Percentiles rank a stretch among this genome's conserved stretches.
These are phyloP conservation scores for Heliangelus exortis DNA, from an alignment of 2,797 vertebrate genomes.

Conservation along the genomic window DNA sequence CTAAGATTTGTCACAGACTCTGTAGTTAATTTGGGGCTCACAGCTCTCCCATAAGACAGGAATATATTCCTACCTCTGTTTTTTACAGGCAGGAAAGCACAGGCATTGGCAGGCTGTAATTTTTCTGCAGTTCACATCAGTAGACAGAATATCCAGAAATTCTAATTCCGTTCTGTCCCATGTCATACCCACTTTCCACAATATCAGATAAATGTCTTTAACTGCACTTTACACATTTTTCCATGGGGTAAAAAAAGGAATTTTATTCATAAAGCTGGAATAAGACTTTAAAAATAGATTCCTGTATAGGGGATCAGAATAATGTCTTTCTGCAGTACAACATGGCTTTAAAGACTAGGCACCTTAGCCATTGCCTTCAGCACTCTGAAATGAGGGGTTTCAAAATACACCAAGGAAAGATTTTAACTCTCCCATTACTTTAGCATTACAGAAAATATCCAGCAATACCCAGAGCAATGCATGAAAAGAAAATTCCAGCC, in stretches of 20 bases:
- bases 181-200: not conserved
- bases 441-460: not conserved
- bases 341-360: not conserved
- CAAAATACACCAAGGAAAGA: not conserved
- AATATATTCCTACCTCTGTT: not conserved
- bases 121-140: not conserved
- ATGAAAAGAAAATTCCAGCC: not conserved
- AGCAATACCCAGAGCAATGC: not conserved
- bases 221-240: not conserved
- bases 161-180: not conserved
- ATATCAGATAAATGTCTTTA: not conserved
- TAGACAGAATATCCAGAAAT: not conserved
- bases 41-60: not conserved
- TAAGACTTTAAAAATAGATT: not conserved
- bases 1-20: not conserved
- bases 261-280: not conserved
- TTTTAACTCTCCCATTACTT: not conserved
- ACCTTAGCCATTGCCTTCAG: not conserved
- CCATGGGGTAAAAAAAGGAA: not conserved
- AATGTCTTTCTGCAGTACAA: not conserved
- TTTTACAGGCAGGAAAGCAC: not conserved
- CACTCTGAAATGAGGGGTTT: not conserved
- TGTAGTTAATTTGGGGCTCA: not conserved
- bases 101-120: not conserved
- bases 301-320: not conserved